Evolutionary conservation across 2,113 vertebrate species (phyloP), one percentile per base, ranked within the genome.

Genomic region (Casuarius casuarius): DNA sequence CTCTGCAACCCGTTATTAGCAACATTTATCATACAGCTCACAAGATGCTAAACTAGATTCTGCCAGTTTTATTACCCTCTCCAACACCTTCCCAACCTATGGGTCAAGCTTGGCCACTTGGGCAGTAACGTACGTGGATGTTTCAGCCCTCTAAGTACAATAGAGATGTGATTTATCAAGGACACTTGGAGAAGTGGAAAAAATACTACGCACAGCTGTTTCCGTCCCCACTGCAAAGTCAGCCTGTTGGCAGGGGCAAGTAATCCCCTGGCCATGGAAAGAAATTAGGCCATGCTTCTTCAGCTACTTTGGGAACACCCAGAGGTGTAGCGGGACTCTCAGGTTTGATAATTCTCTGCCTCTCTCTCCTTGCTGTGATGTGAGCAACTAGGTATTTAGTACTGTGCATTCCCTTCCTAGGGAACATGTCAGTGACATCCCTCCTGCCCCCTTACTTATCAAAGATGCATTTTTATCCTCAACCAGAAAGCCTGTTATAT

Each of bases 41-140:
- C 13, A 33, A 70, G 62, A 62, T 54, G 40, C 25, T 52, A 21
- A 3, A 13, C 42, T 40, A 42, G 25, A 42, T 85, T 29, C 31
- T 11, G 2, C 12, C 13, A 29, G 38, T 23, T 86, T 59, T 49
- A 14, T 25, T 63, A 3, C 58, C 5, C 0, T 38, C 87, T 63
- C 33, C 31, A 46, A 42, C 38, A 20, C 5, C 13, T 3, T 42
- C 7, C 49, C 11, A 31, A 15, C 18, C n/a, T 13, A 1, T 0
- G 0, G 12, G 8, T 74, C 40, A 5, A 44, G 44, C 22, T 31
- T 2, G 22, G 40, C 21, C 31, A 0, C 25, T 48, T 13, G 71
- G 35, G 62, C 72, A 59, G 35, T 29, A 52, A 4, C 31, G 29
- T 10, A 12, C 66, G 26, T 63, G 63, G 72, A 9, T 17, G 33